phyloP scores from a whole-genome alignment of 2,888 invertebrate species.

The Arrhopalites spinosus region DNA sequence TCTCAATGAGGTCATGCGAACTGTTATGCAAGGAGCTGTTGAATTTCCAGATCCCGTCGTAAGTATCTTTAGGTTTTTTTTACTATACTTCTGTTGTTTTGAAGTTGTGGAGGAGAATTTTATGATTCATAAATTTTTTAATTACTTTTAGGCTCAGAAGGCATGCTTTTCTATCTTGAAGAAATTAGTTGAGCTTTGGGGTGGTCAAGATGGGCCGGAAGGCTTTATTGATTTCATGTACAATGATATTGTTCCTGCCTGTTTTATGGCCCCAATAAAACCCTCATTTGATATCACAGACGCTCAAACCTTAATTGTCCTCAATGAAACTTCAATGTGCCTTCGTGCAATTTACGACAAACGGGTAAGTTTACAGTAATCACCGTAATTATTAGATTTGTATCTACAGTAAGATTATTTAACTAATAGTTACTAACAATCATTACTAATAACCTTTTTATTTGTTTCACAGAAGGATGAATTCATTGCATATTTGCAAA shows the following conservation, averaged over 20 bases:
- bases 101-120: background rate
- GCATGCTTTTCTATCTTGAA: conserved; percentile 62
- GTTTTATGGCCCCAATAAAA: conserved; percentile 63
- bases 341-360: conserved; percentile 57
- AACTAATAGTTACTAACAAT: too few relatives aligned
- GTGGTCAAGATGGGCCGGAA: conserved; percentile 60
- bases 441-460: too few relatives aligned
- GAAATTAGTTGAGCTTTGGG: conserved; percentile 62
- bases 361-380: conserved; percentile 54
- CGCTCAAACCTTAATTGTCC: conserved; percentile 62
- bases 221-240: conserved; percentile 63
- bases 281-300: conserved; percentile 63
- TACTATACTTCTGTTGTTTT: background rate
- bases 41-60: conserved; percentile 63
- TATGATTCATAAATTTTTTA: conserved; percentile 7
- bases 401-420: too few relatives aligned
- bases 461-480: conserved; percentile 60
- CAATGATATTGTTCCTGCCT: conserved; percentile 63
- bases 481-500: conserved; percentile 60
- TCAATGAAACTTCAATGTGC: conserved; percentile 58
- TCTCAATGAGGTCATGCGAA: conserved; percentile 60
- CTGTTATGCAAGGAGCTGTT: conserved; percentile 63
- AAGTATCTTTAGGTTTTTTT: conserved; percentile 46
- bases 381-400: too few relatives aligned
- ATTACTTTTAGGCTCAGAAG: conserved; percentile 61